These are phyloP conservation scores for Epizoanthus scotinus DNA, from an alignment of 92 coral and sea anemone species.

Conservation along the genomic window DNA sequence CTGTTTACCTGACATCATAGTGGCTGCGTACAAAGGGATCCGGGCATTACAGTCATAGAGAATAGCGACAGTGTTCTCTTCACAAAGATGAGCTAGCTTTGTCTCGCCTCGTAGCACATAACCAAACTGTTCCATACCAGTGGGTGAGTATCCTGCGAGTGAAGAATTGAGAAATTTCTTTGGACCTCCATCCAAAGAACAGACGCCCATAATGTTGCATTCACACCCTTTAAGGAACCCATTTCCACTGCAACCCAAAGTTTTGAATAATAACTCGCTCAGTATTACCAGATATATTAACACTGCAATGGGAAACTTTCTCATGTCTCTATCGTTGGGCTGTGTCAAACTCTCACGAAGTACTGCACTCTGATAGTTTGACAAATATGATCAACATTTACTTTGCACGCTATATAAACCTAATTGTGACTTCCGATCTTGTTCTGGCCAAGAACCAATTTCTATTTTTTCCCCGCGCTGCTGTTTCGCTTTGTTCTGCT, in stretches of 20 bases:
- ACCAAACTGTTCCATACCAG: slow-evolving; percentile 12
- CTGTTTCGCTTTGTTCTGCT: too few relatives aligned
- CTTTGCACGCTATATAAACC: too few relatives aligned
- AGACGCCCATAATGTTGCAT: neutral
- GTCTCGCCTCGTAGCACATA: neutral
- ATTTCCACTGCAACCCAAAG: neutral
- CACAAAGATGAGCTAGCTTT: neutral
- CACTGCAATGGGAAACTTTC: too few relatives aligned
- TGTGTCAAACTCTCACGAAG: too few relatives aligned
- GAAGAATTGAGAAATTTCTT: neutral
- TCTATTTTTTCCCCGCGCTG: too few relatives aligned
- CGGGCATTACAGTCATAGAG: slow-evolving; percentile 39
- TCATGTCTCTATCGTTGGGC: too few relatives aligned
- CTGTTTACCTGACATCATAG: slow-evolving; percentile 32
- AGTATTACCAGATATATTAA: too few relatives aligned
- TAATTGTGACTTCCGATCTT: too few relatives aligned
- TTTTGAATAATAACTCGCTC: neutral
- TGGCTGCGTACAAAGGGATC: slow-evolving; percentile 43
- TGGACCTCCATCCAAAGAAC: neutral
- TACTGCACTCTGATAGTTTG: too few relatives aligned
- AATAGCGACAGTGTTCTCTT: slow-evolving; percentile 36
- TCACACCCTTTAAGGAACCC: neutral
- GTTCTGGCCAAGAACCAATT: too few relatives aligned
- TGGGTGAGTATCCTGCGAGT: neutral
- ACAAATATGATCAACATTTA: too few relatives aligned